These are phyloP conservation scores for Heliconius eleuchia DNA, from an alignment of 1,140 invertebrate species.

Conservation along the genomic window DNA sequence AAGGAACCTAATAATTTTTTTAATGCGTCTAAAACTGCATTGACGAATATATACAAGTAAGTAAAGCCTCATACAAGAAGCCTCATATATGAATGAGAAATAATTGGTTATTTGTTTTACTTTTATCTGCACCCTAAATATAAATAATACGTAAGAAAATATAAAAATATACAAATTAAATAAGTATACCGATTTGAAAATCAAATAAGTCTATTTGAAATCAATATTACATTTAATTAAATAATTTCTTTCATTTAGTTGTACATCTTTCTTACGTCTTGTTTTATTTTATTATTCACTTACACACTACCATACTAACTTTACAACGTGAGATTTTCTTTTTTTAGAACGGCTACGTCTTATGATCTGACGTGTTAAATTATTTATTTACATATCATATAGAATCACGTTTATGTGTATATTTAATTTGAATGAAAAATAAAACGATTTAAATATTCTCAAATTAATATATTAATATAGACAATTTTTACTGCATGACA, in stretches of 20 bases:
- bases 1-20: too few relatives aligned
- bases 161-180: too few relatives aligned
- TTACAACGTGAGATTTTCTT: neutral
- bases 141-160: too few relatives aligned
- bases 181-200: too few relatives aligned
- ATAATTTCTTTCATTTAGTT: neutral
- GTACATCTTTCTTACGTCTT: neutral
- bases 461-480: neutral
- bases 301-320: neutral
- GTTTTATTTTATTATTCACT: neutral
- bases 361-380: neutral
- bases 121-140: too few relatives aligned
- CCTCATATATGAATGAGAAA: too few relatives aligned
- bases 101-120: too few relatives aligned
- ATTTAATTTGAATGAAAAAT: neutral
- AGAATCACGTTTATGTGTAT: neutral
- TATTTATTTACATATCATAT: neutral
- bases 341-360: neutral
- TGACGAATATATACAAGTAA: too few relatives aligned
- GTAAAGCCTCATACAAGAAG: too few relatives aligned
- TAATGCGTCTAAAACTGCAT: too few relatives aligned
- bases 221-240: too few relatives aligned
- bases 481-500: neutral
- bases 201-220: too few relatives aligned
- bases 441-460: neutral